A percentile compares a stretch with the other conserved stretches of the same genome.
Evolutionary conservation across 2,113 vertebrate species (phyloP).

Genomic region (Perca fluviatilis): DNA sequence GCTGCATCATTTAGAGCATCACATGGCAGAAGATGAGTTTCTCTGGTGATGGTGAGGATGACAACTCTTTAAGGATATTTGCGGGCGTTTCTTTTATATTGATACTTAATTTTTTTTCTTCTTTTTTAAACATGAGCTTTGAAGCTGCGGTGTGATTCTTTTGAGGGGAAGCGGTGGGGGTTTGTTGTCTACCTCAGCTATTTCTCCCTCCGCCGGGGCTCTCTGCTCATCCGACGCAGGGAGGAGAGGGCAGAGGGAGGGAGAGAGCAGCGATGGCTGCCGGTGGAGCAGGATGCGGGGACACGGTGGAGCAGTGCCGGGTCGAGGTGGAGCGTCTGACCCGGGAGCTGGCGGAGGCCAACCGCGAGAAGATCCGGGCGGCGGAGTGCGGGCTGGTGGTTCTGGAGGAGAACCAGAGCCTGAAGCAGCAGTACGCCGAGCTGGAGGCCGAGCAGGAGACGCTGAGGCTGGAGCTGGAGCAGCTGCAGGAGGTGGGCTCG

Average conservation of each 20-base stretch:
- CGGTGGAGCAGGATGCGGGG: slow-evolving; percentile 87
- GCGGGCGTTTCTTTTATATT: slow-evolving; percentile 7
- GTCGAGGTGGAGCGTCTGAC: slow-evolving; percentile 92
- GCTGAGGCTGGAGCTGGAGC: slow-evolving; percentile 93
- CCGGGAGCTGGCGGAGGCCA: slow-evolving; percentile 93
- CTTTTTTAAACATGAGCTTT: slow-evolving; percentile 6
- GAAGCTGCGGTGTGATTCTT: slow-evolving; percentile 34
- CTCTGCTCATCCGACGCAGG: slow-evolving; percentile 64
- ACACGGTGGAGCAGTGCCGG: slow-evolving; percentile 90
- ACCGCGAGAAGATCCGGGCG: slow-evolving; percentile 96
- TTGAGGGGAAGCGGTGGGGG: slow-evolving; percentile 41
- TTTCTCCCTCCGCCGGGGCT: slow-evolving; percentile 65
- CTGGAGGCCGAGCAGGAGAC: slow-evolving; percentile 94
- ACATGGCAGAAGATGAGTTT: slow-evolving; percentile 22
- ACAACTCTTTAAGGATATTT: slow-evolving; percentile 13
- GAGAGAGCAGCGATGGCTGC: slow-evolving; percentile 89
- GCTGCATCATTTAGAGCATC: slow-evolving; percentile 43
- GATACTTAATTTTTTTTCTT: background rate
- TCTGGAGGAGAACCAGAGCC: slow-evolving; percentile 95
- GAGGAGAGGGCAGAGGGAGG: slow-evolving; percentile 55
- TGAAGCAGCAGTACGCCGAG: slow-evolving; percentile 95
- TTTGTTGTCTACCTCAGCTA: slow-evolving; percentile 54
- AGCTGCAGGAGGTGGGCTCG: slow-evolving; percentile 92
- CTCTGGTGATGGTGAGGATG: background rate
- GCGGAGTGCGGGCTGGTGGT: slow-evolving; percentile 98